Evolutionary conservation across 2,113 vertebrate genomes (phyloP).

Genomic region (Cervus canadensis): DNA sequence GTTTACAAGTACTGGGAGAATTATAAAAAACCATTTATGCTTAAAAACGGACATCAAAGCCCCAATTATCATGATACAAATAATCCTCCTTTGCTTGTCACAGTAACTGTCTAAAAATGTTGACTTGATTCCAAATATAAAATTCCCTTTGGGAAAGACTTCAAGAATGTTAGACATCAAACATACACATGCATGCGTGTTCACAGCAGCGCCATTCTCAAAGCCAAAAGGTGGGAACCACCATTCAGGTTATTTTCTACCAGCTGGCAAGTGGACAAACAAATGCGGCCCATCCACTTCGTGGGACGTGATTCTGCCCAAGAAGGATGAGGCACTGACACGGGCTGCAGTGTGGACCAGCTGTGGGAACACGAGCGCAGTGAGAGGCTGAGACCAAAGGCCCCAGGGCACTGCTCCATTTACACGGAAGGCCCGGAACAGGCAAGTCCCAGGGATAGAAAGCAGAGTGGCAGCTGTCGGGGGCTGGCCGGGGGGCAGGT

Average conservation of each 20-base stretch:
- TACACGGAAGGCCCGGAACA: accelerated
- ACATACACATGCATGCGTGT: accelerated
- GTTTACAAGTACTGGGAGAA: background rate
- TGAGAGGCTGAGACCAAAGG: too few species aligned
- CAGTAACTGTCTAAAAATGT: too few species aligned
- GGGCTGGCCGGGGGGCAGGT: accelerated
- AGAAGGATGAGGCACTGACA: accelerated
- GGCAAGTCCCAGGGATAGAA: background rate
- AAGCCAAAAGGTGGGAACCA: too few species aligned
- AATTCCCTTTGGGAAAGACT: background rate
- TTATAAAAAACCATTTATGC: background rate
- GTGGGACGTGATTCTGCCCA: accelerated
- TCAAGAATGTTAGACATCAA: background rate
- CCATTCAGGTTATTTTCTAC: background rate
- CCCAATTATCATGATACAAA: accelerated
- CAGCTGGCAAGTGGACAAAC: background rate
- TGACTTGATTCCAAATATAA: background rate
- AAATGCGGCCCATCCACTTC: accelerated
- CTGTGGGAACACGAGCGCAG: accelerated
- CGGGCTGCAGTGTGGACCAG: accelerated
- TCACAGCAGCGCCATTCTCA: accelerated
- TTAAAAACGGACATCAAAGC: background rate
- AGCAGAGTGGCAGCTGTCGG: accelerated
- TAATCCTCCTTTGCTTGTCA: background rate
- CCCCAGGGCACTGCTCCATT: accelerated